Base-by-base conservation (phyloP, 2,888 invertebrate species). In the Lepetodrilus schrolli region DNA sequence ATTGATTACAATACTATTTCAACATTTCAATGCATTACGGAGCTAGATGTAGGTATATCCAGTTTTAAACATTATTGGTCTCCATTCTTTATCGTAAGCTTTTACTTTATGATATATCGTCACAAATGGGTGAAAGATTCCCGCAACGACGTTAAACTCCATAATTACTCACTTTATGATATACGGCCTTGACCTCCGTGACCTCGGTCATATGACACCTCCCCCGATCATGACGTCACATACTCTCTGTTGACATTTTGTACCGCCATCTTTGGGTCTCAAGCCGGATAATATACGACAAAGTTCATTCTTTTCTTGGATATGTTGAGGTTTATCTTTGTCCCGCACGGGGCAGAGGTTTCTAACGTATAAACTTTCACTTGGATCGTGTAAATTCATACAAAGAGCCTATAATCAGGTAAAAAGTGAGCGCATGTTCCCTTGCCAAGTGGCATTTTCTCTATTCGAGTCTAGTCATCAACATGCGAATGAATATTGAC, bases 161-260 rank as follows among this genome's bases (percentile, higher is more conserved):
- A n/a, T n/a, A n/a, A n/a, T n/a, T n/a, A n/a, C n/a, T n/a, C n/a
- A n/a, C n/a, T n/a, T n/a, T n/a, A n/a, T n/a, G n/a, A n/a, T n/a
- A n/a, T n/a, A n/a, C 30, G 47, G 36, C 48, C 65, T 36, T 65
- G 30, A 72, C 66, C 65, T n/a, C 74, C 72, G 66, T 71, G 74
- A 76, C 76, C 76, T 66, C 38, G 66, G 76, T 76, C 76, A 76
- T 76, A 71, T 76, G 76, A 76, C 76, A 72, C 76, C 69, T 72
- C 76, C 74, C 76, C 74, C 72, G 72, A 72, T 37, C 70, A 74
- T 81, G 81, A 81, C 81, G 81, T 81, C 81, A 81, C 76, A 48
- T 66, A 34, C 50, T 66, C 74, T 75, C 79, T 81, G 81, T 81
- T 81, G 81, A 81, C 81, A 79, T 79, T 79, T 74, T 79, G 75